Conservation (phyloP, 2,113 vertebrate species). For the Galemys pyrenaicus region DNA sequence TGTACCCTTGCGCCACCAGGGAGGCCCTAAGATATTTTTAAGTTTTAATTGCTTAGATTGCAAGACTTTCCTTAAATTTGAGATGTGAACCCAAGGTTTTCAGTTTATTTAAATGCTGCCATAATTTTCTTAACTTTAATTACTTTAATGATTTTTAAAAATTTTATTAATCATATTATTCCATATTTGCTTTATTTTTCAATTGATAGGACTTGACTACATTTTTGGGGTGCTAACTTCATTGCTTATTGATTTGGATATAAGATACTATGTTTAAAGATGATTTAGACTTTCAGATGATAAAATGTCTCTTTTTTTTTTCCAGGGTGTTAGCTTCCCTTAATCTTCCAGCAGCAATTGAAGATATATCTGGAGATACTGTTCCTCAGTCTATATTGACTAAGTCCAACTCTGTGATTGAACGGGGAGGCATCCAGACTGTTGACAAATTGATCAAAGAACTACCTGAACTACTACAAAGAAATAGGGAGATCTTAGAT, state of each 20-base stretch:
- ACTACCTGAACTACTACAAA: constrained; percentile 95
- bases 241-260: not conserved
- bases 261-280: constrained; percentile 3
- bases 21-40: not conserved
- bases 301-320: constrained; percentile 30
- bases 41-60: constrained; percentile 27
- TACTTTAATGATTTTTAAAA: constrained; percentile 26
- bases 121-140: not conserved
- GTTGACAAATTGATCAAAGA: constrained; percentile 96
- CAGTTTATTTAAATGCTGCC: constrained; percentile 16
- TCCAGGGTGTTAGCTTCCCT: constrained; percentile 95
- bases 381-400: constrained; percentile 96
- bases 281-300: not conserved
- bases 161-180: not conserved
- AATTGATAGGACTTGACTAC: not conserved
- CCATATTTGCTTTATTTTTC: constrained; percentile 32
- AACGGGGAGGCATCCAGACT: constrained; percentile 95
- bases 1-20: too few relatives aligned
- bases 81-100: not conserved
- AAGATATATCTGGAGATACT: constrained; percentile 96
- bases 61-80: not conserved
- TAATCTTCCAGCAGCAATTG: constrained; percentile 97
- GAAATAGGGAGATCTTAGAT: constrained; percentile 97
- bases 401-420: constrained; percentile 92
- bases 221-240: not conserved